Conservation (phyloP, 2,888 invertebrate genomes). For the Charanyca ferruginea region DNA sequence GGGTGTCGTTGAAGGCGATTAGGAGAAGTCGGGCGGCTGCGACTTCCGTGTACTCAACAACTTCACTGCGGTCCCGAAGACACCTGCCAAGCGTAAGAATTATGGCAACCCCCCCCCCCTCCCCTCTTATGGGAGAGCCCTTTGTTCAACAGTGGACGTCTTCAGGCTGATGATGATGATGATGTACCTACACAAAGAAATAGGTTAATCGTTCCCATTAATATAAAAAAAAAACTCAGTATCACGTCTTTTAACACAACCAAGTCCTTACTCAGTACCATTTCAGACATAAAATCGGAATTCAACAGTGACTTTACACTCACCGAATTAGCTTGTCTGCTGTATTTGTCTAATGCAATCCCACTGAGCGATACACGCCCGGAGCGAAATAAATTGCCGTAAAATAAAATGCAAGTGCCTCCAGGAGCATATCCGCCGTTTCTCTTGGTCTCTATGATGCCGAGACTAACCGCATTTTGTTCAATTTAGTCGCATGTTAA, state of each 20-base stretch:
- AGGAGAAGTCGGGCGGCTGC: too few relatives aligned
- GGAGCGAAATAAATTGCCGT: slow-evolving; percentile 79
- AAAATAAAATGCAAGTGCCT: slow-evolving; percentile 74
- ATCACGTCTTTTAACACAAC: background rate
- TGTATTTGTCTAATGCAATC: slow-evolving; percentile 80
- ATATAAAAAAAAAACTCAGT: background rate
- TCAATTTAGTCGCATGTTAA: slow-evolving; percentile 58
- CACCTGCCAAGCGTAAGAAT: too few relatives aligned
- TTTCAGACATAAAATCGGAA: slow-evolving; percentile 23
- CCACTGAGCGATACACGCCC: slow-evolving; percentile 70
- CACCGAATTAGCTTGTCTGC: slow-evolving; percentile 65
- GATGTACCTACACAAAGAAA: background rate
- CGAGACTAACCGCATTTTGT: slow-evolving; percentile 52
- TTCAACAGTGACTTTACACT: slow-evolving; percentile 36
- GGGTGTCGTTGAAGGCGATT: too few relatives aligned
- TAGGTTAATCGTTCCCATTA: too few relatives aligned
- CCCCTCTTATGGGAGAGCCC: too few relatives aligned
- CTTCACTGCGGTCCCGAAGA: too few relatives aligned
- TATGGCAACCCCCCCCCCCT: too few relatives aligned
- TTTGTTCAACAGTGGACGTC: too few relatives aligned
- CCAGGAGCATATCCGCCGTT: slow-evolving; percentile 29
- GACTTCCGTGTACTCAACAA: too few relatives aligned
- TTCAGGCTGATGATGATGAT: too few relatives aligned
- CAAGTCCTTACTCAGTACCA: background rate
- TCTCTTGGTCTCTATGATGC: slow-evolving; percentile 36